A percentile compares a stretch with the other conserved stretches of the same genome.
Evolutionary conservation across 2,113 vertebrate genomes (phyloP).

Genomic region (Plotosus lineatus): DNA sequence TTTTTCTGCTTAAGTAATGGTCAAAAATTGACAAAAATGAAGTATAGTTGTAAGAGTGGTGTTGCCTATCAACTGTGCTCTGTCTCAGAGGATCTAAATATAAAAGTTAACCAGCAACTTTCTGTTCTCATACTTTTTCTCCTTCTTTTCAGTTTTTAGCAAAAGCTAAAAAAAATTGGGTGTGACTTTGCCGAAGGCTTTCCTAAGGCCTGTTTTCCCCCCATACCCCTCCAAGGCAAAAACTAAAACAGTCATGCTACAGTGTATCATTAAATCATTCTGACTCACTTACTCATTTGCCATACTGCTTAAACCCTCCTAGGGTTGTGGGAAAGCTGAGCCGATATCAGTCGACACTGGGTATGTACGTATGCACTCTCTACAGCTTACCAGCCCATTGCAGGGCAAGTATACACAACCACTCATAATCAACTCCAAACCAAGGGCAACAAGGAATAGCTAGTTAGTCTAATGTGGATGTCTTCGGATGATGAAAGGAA

Average conservation of each 20-base stretch:
- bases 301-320: too few relatives aligned
- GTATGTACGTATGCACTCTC: too few relatives aligned
- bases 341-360: too few relatives aligned
- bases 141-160: neutral
- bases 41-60: neutral
- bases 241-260: neutral
- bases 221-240: neutral
- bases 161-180: neutral
- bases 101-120: neutral
- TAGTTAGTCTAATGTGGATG: too few relatives aligned
- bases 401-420: too few relatives aligned
- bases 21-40: neutral
- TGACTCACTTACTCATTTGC: too few relatives aligned
- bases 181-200: constrained; percentile 20
- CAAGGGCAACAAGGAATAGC: too few relatives aligned
- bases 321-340: too few relatives aligned
- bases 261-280: too few relatives aligned
- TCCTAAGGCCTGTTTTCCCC: constrained; percentile 10
- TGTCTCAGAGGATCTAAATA: neutral
- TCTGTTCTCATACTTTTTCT: neutral
- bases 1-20: neutral
- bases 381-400: too few relatives aligned
- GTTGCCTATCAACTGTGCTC: neutral
- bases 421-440: too few relatives aligned
- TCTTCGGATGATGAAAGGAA: too few relatives aligned